Evolutionary conservation across 2,113 vertebrate genomes (phyloP), one percentile per base, ranked within the genome.

Genomic region (Peromyscus maniculatus): DNA sequence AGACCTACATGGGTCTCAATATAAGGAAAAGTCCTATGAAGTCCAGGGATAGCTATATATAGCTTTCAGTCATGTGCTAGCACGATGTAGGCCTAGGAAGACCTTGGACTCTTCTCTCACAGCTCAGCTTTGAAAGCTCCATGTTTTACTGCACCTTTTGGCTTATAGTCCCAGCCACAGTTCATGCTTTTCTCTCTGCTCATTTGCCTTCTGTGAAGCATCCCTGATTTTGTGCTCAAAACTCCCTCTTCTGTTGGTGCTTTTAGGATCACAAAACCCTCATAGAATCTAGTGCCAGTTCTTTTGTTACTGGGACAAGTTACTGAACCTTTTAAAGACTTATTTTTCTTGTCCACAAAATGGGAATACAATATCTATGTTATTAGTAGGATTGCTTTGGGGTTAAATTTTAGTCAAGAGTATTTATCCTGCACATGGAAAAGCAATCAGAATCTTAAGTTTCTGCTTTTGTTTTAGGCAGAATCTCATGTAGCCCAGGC

Each of bases 11-110:
- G 83, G 87, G 16, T 89, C 89, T 96, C 59, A 59, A 64, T 91
- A 86, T 95, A 31, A 96, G 88, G 80, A 95, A 88, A 91, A 89
- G 91, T 66, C 71, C 46, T 72, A 0, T 89, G 95, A 71, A 95
- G 31, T 74, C 79, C 67, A 39, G 46, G 46, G 33, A 49, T 75
- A 90, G 33, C 67, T 79, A 28, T 92, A 62, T 31, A 62, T 31
- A 78, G 74, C 64, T 69, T 77, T 8, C 28, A 1, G 82, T 89
- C 49, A 0, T 33, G 91, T 78, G 5, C 74, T 55, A 57, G 28
- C n/a, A 33, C 7, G 9, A 36, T 49, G 74, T 64, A 46, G 79
- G 43, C 64, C 22, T 5, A 19, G 64, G 66, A 62, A 31, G 80
- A 43, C 74, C 74, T 75, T 75, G 74, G 10, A 26, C 21, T 75